A percentile compares a stretch with the other conserved stretches of the same genome.
These are phyloP conservation scores for Trachelus stipa DNA, from an alignment of 2,888 invertebrate species.

Conservation along the genomic window DNA sequence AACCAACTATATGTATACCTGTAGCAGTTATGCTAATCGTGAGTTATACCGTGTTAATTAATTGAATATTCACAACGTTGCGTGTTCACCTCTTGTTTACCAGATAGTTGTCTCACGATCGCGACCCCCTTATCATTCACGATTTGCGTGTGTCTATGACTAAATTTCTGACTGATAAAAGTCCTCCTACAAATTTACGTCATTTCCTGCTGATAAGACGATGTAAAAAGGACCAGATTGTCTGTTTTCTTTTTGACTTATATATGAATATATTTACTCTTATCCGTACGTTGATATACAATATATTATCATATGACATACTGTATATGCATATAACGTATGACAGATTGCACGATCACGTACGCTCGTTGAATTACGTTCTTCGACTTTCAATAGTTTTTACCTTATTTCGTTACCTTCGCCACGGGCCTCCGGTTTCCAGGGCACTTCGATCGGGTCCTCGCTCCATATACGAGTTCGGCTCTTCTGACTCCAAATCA, in stretches of 20 bases:
- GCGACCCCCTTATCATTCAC: background rate
- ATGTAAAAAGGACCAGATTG: background rate
- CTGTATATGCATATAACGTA: background rate
- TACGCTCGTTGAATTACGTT: background rate
- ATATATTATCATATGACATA: background rate
- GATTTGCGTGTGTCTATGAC: background rate
- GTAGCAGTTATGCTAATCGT: conserved; percentile 38
- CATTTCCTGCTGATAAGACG: background rate
- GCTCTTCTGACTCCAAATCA: background rate
- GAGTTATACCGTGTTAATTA: conserved; percentile 42
- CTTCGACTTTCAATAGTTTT: background rate
- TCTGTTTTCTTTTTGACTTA: too few relatives aligned
- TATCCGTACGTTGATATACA: background rate
- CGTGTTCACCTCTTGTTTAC: conserved; percentile 29
- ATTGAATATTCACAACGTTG: conserved; percentile 43
- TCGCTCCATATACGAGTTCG: background rate
- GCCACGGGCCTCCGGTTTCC: background rate
- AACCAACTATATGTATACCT: background rate
- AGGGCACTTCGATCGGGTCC: background rate
- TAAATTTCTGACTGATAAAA: background rate
- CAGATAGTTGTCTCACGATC: conserved; percentile 33
- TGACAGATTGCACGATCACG: background rate
- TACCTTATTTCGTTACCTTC: background rate
- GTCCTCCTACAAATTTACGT: background rate
- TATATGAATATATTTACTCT: background rate